Base-by-base conservation (phyloP, 2,113 vertebrate species). In the Psilopogon haemacephalus region DNA sequence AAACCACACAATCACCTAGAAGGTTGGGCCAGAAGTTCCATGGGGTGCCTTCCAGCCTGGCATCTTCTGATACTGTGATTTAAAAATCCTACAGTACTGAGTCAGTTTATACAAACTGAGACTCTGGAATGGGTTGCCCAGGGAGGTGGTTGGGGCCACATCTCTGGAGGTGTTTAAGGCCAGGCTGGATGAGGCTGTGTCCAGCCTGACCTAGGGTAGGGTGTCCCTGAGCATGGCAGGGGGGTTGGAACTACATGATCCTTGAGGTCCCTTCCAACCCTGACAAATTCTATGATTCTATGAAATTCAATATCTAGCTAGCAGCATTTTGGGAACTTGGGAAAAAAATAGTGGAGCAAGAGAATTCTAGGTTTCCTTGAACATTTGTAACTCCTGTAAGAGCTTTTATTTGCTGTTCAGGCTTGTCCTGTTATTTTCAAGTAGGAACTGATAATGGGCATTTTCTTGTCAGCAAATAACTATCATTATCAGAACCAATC, bases 401-500 rank as follows among this genome's bases (percentile, higher is more conserved):
- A 90, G 48, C 30, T 93, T 26, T 74, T 38, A 56, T n/a, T 44
- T 90, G 30, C 42, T 42, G 52, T 71, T 90, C 14, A 84, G 56
- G 16, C 23, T 86, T 79, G 6, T 42, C 48, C 13, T 86, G 40
- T 54, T 79, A 67, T 91, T 94, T 86, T 84, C 24, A 48, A 78
- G 52, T 8, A 86, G 48, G 54, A 90, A 35, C 15, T 37, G 38
- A 90, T 58, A 95, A 90, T 50, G 19, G 50, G 20, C 5, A 54
- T 88, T 88, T 90, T 86, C 76, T 78, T 94, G 65, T 54, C 65
- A 94, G 73, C 30, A 82, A 84, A 86, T 78, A 90, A 76, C 44
- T 92, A 37, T 82, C 28, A 80, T 93, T 83, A 88, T 48, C 54
- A 33, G 15, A 88, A 84, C 5, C 24, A 94, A 86, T 75, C 13